These are phyloP conservation scores for Steinernema carpocapsae DNA, from an alignment of 2,888 invertebrate species.

Conservation along the genomic window DNA sequence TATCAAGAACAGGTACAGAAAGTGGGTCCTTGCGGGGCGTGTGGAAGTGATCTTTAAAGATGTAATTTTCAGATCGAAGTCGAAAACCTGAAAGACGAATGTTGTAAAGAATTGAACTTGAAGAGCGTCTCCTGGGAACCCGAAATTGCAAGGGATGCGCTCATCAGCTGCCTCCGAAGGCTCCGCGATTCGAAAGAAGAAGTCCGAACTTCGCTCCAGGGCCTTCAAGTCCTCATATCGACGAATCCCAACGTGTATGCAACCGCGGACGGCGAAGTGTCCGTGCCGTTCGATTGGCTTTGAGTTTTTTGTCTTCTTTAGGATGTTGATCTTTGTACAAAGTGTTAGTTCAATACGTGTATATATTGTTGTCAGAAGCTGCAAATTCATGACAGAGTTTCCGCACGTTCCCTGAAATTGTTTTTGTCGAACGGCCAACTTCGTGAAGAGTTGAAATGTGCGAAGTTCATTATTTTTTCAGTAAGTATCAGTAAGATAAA, in stretches of 20 bases:
- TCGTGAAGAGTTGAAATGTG: not conserved
- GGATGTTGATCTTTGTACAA: not conserved
- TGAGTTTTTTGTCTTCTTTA: slow-evolving; percentile 31
- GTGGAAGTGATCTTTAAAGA: not conserved
- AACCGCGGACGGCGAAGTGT: slow-evolving; percentile 56
- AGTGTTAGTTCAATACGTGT: slow-evolving; percentile 4
- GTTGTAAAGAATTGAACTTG: slow-evolving; percentile 39
- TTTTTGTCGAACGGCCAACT: too few relatives aligned
- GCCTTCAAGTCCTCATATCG: slow-evolving; percentile 55
- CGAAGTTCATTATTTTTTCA: not conserved
- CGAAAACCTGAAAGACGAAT: slow-evolving; percentile 26
- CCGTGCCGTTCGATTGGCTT: slow-evolving; percentile 60
- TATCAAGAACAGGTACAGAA: slow-evolving; percentile 37
- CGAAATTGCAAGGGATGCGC: slow-evolving; percentile 35
- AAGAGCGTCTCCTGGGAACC: slow-evolving; percentile 44
- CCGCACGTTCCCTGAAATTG: too few relatives aligned
- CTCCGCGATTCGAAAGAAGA: slow-evolving; percentile 41
- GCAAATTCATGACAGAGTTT: not conserved
- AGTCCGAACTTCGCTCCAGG: slow-evolving; percentile 38
- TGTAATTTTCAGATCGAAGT: slow-evolving; percentile 38
- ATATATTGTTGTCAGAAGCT: not conserved
- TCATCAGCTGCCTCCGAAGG: slow-evolving; percentile 36
- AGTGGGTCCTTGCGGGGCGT: not conserved
- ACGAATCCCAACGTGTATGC: slow-evolving; percentile 59
- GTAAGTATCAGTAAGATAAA: too few relatives aligned